A percentile compares a stretch with the other conserved stretches of the same genome.
phyloP scores from a whole-genome alignment of 2,113 vertebrate species.

The Balaeniceps rex region DNA sequence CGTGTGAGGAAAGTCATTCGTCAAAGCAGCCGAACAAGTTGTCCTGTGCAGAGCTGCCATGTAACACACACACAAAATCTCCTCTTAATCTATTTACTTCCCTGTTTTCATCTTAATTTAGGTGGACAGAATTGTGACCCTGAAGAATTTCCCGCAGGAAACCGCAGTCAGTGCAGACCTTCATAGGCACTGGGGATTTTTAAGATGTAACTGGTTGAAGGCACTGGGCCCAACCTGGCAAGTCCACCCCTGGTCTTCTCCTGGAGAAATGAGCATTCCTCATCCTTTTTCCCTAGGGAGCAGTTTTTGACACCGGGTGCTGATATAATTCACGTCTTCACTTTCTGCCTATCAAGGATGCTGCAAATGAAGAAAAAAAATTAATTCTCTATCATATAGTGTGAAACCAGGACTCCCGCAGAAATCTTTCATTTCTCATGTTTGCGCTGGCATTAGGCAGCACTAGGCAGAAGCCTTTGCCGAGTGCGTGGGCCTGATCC shows the following conservation, averaged over 20 bases:
- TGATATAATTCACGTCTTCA: background rate
- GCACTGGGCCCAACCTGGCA: background rate
- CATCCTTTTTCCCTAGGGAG: background rate
- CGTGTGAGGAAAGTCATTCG: background rate
- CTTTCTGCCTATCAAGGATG: constrained; percentile 49
- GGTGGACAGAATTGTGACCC: background rate
- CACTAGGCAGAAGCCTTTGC: background rate
- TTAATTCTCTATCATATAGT: background rate
- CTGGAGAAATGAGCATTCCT: background rate
- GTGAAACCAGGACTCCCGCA: background rate
- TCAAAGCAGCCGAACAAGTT: background rate
- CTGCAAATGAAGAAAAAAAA: constrained; percentile 26
- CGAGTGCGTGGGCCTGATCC: background rate
- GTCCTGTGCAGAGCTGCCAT: background rate
- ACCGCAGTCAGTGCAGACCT: background rate
- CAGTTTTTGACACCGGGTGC: background rate
- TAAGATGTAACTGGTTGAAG: background rate
- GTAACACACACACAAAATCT: background rate
- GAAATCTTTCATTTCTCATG: background rate
- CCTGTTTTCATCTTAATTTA: constrained; percentile 33
- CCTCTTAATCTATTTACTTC: background rate
- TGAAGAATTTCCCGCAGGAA: background rate
- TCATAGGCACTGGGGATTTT: background rate
- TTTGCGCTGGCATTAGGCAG: constrained; percentile 3
- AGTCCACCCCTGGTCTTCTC: background rate